A percentile compares a stretch with the other conserved stretches of the same genome.
Evolutionary conservation across 2,888 invertebrate species (phyloP).

Genomic region (Orthosia cruda): DNA sequence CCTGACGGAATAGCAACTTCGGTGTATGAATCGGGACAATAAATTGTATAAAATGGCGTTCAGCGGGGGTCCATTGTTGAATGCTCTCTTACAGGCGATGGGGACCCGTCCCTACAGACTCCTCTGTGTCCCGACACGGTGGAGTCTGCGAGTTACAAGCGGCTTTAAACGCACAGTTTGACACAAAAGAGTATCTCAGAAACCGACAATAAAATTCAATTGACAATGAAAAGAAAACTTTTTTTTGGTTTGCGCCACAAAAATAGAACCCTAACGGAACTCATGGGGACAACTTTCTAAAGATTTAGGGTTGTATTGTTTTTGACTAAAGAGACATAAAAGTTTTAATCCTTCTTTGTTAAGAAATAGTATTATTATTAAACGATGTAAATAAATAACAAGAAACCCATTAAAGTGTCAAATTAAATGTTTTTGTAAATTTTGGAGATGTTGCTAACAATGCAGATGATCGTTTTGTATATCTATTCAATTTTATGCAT

Average conservation of each 20-base stretch:
- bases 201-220: constrained; percentile 91
- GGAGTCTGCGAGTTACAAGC: constrained; percentile 84
- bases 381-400: constrained; percentile 57
- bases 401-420: constrained; percentile 54
- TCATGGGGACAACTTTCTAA: constrained; percentile 85
- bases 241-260: constrained; percentile 83
- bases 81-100: constrained; percentile 85
- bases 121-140: constrained; percentile 64
- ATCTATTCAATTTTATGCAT: constrained; percentile 20
- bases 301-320: constrained; percentile 87
- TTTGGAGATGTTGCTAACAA: constrained; percentile 20
- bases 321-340: constrained; percentile 79
- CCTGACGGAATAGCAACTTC: constrained; percentile 83
- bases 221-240: constrained; percentile 87
- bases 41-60: constrained; percentile 87
- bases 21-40: constrained; percentile 82
- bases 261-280: constrained; percentile 87
- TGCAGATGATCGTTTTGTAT: constrained; percentile 11
- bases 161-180: constrained; percentile 90
- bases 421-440: constrained; percentile 41
- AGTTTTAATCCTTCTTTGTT: constrained; percentile 79
- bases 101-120: constrained; percentile 57
- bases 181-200: constrained; percentile 90
- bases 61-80: constrained; percentile 88
- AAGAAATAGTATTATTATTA: constrained; percentile 64